Evolutionary conservation across 2,113 vertebrate species (phyloP).

Genomic region (Strix aluco): DNA sequence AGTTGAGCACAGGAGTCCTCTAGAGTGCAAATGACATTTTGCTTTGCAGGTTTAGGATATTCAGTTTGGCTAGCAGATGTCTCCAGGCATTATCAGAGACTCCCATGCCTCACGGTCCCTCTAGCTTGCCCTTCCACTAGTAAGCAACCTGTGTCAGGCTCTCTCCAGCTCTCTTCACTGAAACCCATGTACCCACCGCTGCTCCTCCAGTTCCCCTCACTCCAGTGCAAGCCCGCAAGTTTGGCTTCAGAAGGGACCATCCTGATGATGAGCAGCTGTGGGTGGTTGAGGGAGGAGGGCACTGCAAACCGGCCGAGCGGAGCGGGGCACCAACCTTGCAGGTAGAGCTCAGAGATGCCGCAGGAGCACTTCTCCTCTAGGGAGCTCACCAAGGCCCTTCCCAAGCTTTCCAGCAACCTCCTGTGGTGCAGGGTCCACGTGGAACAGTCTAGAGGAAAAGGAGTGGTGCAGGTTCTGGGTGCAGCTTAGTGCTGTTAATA

Average conservation of each 20-base stretch:
- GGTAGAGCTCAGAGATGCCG: background rate
- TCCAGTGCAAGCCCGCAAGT: background rate
- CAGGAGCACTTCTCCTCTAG: slow-evolving; percentile 27
- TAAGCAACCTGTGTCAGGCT: background rate
- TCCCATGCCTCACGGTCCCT: background rate
- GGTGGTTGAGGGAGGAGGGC: background rate
- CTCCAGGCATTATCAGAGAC: background rate
- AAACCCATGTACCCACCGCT: background rate
- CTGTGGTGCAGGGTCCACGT: background rate
- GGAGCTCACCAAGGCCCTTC: background rate
- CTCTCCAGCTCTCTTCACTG: background rate
- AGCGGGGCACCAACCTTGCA: background rate
- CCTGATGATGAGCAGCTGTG: background rate
- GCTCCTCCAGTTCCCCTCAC: background rate
- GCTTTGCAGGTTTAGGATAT: background rate
- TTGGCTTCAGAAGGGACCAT: background rate
- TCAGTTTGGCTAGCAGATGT: background rate
- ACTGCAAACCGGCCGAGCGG: fast-evolving
- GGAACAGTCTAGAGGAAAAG: slow-evolving; percentile 37
- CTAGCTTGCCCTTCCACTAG: background rate
- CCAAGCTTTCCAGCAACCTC: background rate
- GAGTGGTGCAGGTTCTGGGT: background rate
- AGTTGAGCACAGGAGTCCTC: background rate
- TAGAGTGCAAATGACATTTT: background rate
- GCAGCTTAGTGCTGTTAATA: background rate